Evolutionary conservation across 2,113 vertebrate genomes (phyloP), one percentile per base, ranked within the genome.

Genomic region (Circaetus cinerascens): DNA sequence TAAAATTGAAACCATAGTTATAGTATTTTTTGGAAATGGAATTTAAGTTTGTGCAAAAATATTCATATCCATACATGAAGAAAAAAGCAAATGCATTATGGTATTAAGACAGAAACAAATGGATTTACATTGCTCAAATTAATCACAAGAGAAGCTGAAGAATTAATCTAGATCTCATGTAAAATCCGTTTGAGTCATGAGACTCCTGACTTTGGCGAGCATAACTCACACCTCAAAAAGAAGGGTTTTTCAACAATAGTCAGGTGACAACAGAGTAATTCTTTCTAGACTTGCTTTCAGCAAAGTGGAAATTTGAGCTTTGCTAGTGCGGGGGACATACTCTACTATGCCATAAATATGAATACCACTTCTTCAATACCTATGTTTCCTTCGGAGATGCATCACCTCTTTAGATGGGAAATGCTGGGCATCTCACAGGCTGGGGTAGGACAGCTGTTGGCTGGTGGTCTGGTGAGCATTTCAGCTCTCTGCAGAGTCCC

Each of bases 381-480:
- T 50, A 10, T 0, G 0, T 41, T 59, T 80, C 29, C 12, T 73
- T 87, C 26, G 40, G 45, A 50, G 6, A 11, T 7, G 3, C 11
- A 29, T 19, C 34, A 29, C 23, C 2, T 36, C 38, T 68, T 80
- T 10, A 25, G 7, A 8, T 43, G 17, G 30, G 30, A 56, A 7
- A 40, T 34, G 13, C 20, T 50, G 30, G 10, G 13, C 4, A 9
- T 13, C 32, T 69, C 17, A 1, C 6, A 56, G 26, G 10, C 32
- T 71, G 3, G 5, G 5, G 6, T 21, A 22, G 16, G 34, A 43
- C 11, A 55, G 7, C 5, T 45, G 36, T 40, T 25, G 16, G 21
- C 51, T 19, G 1, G 27, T 66, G 10, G 10, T 10, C 25, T 62
- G 6, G 8, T 43, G 30, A 87, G 18, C 4, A 27, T 69, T 60